Evolutionary conservation across 1,140 invertebrate genomes (phyloP), one percentile per base, ranked within the genome.

Genomic region (Drosophila kepulauana): DNA sequence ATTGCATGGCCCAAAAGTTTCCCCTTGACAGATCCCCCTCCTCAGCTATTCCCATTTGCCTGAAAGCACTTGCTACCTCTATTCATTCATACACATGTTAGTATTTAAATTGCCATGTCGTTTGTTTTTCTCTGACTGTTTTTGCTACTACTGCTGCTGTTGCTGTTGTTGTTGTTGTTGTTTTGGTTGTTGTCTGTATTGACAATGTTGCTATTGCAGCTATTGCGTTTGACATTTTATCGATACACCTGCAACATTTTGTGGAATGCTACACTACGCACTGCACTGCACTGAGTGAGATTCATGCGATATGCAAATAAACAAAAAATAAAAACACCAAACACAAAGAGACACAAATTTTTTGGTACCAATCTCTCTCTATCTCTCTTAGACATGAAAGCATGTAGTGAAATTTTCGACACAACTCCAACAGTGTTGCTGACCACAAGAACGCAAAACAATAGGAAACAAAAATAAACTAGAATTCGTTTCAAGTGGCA

Each of bases 41-140:
- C 41, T 25, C 16, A 56, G 30, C 49, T n/a, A 46, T 15, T 41
- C 25, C 35, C 57, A 33, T 13, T 48, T 45, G 41, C n/a, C 13
- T 11, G 25, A 52, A 30, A 33, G 25, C 25, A 28, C 58, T 41
- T 46, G 54, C 59, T 61, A 57, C 16, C 76, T 63, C 67, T 49
- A 52, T 66, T 70, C 73, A 43, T 70, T 70, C 73, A 43, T 70
- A 79, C 85, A 89, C 56, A 72, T 65, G 81, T 81, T 84, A 70
- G 78, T 89, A 89, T 89, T 85, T 89, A 90, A 89, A 89, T 89
- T 89, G 85, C 86, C 80, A 79, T 81, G 80, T 82, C 77, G 72
- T 70, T 74, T 74, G 72, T 75, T 82, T 51, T 45, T 15, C 46
- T 20, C 46, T 16, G 13, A 20, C 16, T 72, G 28, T 10, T 52